Conservation (phyloP, 1,140 invertebrate genomes). For the Penaeus chinensis region DNA sequence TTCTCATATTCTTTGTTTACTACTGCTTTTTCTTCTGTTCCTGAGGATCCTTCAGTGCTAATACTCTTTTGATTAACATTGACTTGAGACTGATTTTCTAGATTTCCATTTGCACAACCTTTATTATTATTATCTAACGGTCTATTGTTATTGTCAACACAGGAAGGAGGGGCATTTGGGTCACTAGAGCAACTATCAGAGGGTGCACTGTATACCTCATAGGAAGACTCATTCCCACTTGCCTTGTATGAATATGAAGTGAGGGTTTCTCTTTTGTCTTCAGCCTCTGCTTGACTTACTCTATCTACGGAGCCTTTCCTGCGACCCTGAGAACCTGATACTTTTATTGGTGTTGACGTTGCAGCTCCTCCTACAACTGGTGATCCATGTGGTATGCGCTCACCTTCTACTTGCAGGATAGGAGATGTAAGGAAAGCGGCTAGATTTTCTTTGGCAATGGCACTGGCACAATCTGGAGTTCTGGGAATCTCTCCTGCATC, state of each 20-base stretch:
- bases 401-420: conserved; percentile 24
- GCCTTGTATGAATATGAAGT: not conserved
- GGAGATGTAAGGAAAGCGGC: conserved; percentile 40
- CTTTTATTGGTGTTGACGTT: conserved; percentile 36
- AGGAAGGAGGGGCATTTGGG: not conserved
- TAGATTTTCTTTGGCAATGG: too few relatives aligned
- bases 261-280: conserved; percentile 23
- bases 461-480: too few relatives aligned
- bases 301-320: not conserved
- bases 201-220: not conserved
- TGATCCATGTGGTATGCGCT: not conserved
- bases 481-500: conserved; percentile 1
- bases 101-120: conserved; percentile 34
- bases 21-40: not conserved
- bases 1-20: not conserved
- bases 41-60: not conserved
- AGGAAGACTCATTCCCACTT: not conserved
- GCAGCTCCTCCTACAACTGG: conserved; percentile 10
- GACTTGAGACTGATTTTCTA: not conserved
- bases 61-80: not conserved
- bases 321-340: not conserved
- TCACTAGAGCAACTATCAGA: not conserved
- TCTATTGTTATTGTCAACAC: conserved; percentile 27
- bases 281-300: not conserved
- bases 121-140: conserved; percentile 38